phyloP scores from a whole-genome alignment of 2,113 vertebrate species.

The Girardinichthys multiradiatus region DNA sequence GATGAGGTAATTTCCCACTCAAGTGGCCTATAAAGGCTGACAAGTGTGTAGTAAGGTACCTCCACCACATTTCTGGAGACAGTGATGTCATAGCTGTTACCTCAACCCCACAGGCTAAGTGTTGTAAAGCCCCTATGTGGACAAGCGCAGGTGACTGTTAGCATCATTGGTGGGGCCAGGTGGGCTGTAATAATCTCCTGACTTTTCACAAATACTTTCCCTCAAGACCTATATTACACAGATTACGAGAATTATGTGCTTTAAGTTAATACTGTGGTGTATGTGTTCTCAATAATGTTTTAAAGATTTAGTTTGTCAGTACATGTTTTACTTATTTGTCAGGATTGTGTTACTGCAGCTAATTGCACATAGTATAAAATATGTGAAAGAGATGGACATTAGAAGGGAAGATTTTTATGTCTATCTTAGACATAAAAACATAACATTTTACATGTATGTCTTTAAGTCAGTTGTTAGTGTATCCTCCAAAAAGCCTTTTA shows the following conservation, averaged over 20 bases:
- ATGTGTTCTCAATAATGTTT: constrained; percentile 23
- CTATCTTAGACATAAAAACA: neutral
- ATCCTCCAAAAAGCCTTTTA: too few relatives aligned
- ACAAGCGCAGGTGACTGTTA: constrained; percentile 71
- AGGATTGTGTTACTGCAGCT: neutral
- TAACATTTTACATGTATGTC: too few relatives aligned
- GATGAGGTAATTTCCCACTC: constrained; percentile 75
- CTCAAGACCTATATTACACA: constrained; percentile 54
- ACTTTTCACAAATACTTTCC: constrained; percentile 64
- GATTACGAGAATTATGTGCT: constrained; percentile 67
- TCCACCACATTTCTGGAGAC: constrained; percentile 68
- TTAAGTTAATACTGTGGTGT: constrained; percentile 30
- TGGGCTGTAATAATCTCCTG: constrained; percentile 65
- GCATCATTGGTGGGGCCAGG: constrained; percentile 62
- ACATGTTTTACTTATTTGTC: too few relatives aligned
- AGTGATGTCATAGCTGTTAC: constrained; percentile 77
- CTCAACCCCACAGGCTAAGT: constrained; percentile 63
- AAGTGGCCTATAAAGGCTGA: constrained; percentile 67
- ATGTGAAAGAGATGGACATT: constrained; percentile 1
- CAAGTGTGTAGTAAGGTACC: constrained; percentile 69
- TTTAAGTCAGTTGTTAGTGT: too few relatives aligned
- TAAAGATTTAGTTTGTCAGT: constrained; percentile 25
- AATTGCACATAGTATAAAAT: constrained; percentile 20
- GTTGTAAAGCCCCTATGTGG: constrained; percentile 69
- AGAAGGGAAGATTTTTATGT: neutral